Percentiles rank a stretch among this genome's conserved stretches.
Evolutionary conservation across 2,797 vertebrate genomes (phyloP).

Genomic region (Microchirus variegatus): DNA sequence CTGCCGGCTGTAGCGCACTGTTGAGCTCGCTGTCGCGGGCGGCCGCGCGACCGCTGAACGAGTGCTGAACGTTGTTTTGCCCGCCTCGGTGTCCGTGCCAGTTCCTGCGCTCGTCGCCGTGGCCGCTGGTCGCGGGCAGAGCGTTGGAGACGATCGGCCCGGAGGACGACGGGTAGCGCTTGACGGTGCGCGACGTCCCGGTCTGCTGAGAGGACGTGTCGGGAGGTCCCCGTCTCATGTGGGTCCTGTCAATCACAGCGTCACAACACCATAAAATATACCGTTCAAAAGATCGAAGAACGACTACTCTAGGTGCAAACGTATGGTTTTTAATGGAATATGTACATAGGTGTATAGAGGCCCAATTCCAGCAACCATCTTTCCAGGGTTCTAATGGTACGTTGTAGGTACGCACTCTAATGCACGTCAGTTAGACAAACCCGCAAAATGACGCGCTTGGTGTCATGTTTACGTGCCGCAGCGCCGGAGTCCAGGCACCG

Average conservation of each 20-base stretch:
- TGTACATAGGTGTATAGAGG: too few species aligned
- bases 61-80: slow-evolving; percentile 35
- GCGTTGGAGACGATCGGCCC: slow-evolving; percentile 90
- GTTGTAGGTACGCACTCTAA: too few species aligned
- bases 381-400: too few species aligned
- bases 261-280: slow-evolving; percentile 57
- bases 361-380: too few species aligned
- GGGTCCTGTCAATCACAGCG: slow-evolving; percentile 81
- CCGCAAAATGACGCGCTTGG: too few species aligned
- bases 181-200: slow-evolving; percentile 87
- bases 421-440: too few species aligned
- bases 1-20: slow-evolving; percentile 78
- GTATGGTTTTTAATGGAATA: too few species aligned
- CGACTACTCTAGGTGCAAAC: too few species aligned
- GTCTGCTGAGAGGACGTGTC: slow-evolving; percentile 80
- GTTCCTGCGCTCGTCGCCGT: slow-evolving; percentile 35
- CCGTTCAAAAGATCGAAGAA: too few species aligned
- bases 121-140: slow-evolving; percentile 75
- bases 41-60: slow-evolving; percentile 46
- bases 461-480: too few species aligned
- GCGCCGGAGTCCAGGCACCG: too few species aligned
- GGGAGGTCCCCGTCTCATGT: slow-evolving; percentile 83
- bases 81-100: slow-evolving; percentile 60
- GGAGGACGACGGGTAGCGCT: slow-evolving; percentile 86
- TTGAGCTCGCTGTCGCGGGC: slow-evolving; percentile 70